A percentile compares a stretch with the other conserved stretches of the same genome.
Evolutionary conservation across 2,113 vertebrate species (phyloP).

Genomic region (Circaetus gallicus): DNA sequence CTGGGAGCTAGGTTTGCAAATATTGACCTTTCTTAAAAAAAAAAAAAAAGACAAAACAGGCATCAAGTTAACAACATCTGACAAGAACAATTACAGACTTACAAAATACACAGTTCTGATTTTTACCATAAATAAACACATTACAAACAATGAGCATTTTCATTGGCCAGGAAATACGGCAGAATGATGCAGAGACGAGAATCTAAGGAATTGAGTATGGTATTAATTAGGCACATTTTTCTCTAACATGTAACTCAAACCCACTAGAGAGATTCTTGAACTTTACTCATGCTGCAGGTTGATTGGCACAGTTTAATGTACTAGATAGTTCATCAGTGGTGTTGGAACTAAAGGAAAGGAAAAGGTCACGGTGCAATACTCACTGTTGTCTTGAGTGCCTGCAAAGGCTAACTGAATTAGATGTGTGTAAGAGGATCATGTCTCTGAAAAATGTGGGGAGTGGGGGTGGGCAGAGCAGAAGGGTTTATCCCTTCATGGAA

Average conservation of each 20-base stretch:
- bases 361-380: slow-evolving; percentile 4
- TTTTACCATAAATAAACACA: slow-evolving; percentile 69
- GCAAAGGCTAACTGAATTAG: neutral
- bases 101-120: slow-evolving; percentile 45
- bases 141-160: slow-evolving; percentile 65
- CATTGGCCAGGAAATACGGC: slow-evolving; percentile 63
- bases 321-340: neutral
- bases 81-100: slow-evolving; percentile 61
- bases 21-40: slow-evolving; percentile 30
- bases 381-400: neutral
- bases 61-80: slow-evolving; percentile 64
- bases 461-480: neutral
- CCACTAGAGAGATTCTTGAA: slow-evolving; percentile 2
- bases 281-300: slow-evolving; percentile 55
- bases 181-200: slow-evolving; percentile 1
- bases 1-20: slow-evolving; percentile 41
- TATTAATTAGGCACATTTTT: slow-evolving; percentile 54
- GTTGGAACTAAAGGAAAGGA: neutral
- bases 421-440: neutral
- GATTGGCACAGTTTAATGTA: slow-evolving; percentile 25
- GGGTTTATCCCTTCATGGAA: neutral
- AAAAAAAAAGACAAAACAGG: slow-evolving; percentile 36
- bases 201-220: slow-evolving; percentile 24
- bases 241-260: slow-evolving; percentile 27
- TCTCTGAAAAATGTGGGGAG: neutral